These are phyloP conservation scores for Scaptomyza flava DNA, from an alignment of 2,888 invertebrate species.

Conservation along the genomic window DNA sequence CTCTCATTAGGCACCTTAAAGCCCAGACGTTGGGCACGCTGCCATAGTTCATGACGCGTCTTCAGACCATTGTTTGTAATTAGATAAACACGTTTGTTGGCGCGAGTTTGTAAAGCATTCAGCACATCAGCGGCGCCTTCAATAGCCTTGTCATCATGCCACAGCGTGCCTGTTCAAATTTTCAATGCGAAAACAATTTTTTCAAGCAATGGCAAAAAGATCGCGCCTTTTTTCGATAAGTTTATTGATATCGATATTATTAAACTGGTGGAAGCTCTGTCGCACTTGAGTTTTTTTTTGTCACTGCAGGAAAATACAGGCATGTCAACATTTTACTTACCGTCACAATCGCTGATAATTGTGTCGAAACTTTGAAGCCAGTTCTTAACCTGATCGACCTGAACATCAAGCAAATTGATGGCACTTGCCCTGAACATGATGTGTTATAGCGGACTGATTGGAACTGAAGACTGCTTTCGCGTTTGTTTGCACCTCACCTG, in stretches of 20 bases:
- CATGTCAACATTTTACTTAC: conserved; percentile 84
- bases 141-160: conserved; percentile 90
- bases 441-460: conserved; percentile 19
- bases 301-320: too few relatives aligned
- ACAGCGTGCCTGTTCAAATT: conserved; percentile 88
- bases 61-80: conserved; percentile 96
- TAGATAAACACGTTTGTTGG: conserved; percentile 93
- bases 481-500: conserved; percentile 24
- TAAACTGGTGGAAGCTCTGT: conserved; percentile 25
- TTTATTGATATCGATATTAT: conserved; percentile 13
- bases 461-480: conserved; percentile 24
- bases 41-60: conserved; percentile 90
- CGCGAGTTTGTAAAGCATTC: conserved; percentile 87
- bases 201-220: background rate
- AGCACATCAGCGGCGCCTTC: conserved; percentile 89
- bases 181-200: background rate
- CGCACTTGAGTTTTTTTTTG: background rate
- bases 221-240: conserved; percentile 2
- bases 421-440: conserved; percentile 80
- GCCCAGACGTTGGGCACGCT: conserved; percentile 89
- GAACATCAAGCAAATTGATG: conserved; percentile 86
- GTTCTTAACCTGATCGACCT: conserved; percentile 86
- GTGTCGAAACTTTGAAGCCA: conserved; percentile 91
- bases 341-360: conserved; percentile 94
- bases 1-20: conserved; percentile 89